These are phyloP conservation scores for Heliconius eleuchia DNA, from an alignment of 1,140 invertebrate genomes.

Conservation along the genomic window DNA sequence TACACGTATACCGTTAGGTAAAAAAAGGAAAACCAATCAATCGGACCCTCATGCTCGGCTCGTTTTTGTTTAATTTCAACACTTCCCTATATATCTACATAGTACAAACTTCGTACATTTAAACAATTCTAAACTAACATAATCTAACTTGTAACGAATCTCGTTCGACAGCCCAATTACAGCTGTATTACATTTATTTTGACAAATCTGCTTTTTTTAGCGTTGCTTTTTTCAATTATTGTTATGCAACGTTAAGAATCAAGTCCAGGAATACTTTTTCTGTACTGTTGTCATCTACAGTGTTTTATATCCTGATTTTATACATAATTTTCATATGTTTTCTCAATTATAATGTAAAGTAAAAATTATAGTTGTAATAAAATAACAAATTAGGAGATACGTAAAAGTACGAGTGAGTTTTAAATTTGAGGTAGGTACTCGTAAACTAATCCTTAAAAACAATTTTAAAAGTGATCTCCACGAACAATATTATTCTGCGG, in stretches of 20 bases:
- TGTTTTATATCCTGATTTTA: no score
- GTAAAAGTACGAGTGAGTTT: background rate
- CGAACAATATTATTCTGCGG: conserved; percentile 29
- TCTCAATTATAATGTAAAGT: background rate
- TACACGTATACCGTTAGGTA: conserved; percentile 22
- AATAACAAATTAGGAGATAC: no score
- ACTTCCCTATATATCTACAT: conserved; percentile 38
- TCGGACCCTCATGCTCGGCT: conserved; percentile 42
- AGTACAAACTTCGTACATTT: conserved; percentile 35
- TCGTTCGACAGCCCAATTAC: background rate
- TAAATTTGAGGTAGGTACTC: background rate
- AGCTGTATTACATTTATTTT: background rate
- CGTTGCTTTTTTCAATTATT: background rate
- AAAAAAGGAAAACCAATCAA: conserved; percentile 47
- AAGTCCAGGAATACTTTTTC: no score
- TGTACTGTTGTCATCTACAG: no score
- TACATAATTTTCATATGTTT: no score
- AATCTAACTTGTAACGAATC: conserved; percentile 34
- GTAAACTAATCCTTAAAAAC: conserved; percentile 8
- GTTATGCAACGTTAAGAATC: no score
- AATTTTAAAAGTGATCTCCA: conserved; percentile 3
- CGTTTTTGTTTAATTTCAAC: conserved; percentile 55
- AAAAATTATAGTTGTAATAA: no score
- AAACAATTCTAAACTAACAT: conserved; percentile 45
- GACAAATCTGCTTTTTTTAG: background rate